Evolutionary conservation across 2,113 vertebrate genomes (phyloP).

Genomic region (Labeo rohita): DNA sequence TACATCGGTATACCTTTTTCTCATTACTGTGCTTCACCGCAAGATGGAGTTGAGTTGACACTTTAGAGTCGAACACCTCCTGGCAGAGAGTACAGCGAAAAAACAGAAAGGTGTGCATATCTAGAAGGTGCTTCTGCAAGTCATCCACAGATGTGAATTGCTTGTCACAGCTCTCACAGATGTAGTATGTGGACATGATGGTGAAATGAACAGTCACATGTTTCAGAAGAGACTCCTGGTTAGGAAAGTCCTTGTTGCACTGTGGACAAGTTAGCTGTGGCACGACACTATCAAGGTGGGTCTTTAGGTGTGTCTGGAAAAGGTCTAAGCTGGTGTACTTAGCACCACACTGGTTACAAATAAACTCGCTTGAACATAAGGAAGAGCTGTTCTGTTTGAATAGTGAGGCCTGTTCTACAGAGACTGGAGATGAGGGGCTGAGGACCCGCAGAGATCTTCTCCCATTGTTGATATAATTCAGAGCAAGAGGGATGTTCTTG

Average conservation of each 20-base stretch:
- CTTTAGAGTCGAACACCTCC: slow-evolving; percentile 98
- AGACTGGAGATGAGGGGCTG: slow-evolving; percentile 92
- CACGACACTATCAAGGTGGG: slow-evolving; percentile 91
- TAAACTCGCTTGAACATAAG: slow-evolving; percentile 88
- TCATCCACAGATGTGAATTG: slow-evolving; percentile 98
- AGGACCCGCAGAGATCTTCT: slow-evolving; percentile 91
- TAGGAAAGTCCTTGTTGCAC: slow-evolving; percentile 98
- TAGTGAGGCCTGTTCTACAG: slow-evolving; percentile 87
- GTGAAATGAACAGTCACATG: slow-evolving; percentile 97
- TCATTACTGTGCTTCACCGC: slow-evolving; percentile 98
- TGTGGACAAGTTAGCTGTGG: slow-evolving; percentile 95
- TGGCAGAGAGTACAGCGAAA: slow-evolving; percentile 98
- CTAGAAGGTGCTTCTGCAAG: slow-evolving; percentile 95
- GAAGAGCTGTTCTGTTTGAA: slow-evolving; percentile 89
- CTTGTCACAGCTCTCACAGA: slow-evolving; percentile 98
- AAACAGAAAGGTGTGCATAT: slow-evolving; percentile 98
- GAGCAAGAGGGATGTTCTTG: slow-evolving; percentile 97
- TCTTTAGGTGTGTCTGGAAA: slow-evolving; percentile 98
- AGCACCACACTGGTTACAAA: slow-evolving; percentile 89
- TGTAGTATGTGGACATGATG: slow-evolving; percentile 96
- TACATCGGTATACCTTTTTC: slow-evolving; percentile 95
- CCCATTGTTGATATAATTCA: slow-evolving; percentile 97
- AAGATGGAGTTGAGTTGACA: slow-evolving; percentile 96
- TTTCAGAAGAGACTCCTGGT: slow-evolving; percentile 94
- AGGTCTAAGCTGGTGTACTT: slow-evolving; percentile 91